These are phyloP conservation scores for Danaus chrysippus DNA, from an alignment of 2,888 invertebrate genomes.

Conservation along the genomic window DNA sequence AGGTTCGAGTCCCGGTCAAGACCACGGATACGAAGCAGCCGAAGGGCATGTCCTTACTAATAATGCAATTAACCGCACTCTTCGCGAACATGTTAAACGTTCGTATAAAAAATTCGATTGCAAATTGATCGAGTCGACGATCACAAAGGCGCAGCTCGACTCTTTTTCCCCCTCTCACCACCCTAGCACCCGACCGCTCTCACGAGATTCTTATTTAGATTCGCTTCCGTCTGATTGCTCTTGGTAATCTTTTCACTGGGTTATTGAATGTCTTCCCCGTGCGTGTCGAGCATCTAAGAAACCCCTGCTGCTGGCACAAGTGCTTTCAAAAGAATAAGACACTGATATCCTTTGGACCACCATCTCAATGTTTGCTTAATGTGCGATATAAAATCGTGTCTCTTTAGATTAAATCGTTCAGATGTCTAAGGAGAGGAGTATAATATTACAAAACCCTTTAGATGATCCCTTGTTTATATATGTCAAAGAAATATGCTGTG, in stretches of 20 bases:
- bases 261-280: slow-evolving; percentile 78
- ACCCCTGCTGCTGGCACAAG: slow-evolving; percentile 46
- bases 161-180: slow-evolving; percentile 60
- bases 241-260: slow-evolving; percentile 78
- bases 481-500: too few species aligned
- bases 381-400: slow-evolving; percentile 48
- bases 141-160: slow-evolving; percentile 69
- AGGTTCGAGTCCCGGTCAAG: slow-evolving; percentile 79
- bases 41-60: slow-evolving; percentile 35
- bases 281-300: slow-evolving; percentile 64
- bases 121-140: slow-evolving; percentile 72
- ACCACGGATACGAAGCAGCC: slow-evolving; percentile 59
- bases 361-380: slow-evolving; percentile 52
- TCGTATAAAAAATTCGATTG: slow-evolving; percentile 65
- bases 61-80: slow-evolving; percentile 49
- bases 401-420: slow-evolving; percentile 45
- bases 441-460: slow-evolving; percentile 34
- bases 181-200: slow-evolving; percentile 67
- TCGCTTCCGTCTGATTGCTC: slow-evolving; percentile 80
- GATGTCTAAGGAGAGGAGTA: slow-evolving; percentile 35
- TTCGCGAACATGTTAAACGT: slow-evolving; percentile 54
- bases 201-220: slow-evolving; percentile 80
- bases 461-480: slow-evolving; percentile 21
- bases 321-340: slow-evolving; percentile 53
- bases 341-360: slow-evolving; percentile 54